Conservation (phyloP, 2,113 vertebrate species). For the Ondatra zibethicus region DNA sequence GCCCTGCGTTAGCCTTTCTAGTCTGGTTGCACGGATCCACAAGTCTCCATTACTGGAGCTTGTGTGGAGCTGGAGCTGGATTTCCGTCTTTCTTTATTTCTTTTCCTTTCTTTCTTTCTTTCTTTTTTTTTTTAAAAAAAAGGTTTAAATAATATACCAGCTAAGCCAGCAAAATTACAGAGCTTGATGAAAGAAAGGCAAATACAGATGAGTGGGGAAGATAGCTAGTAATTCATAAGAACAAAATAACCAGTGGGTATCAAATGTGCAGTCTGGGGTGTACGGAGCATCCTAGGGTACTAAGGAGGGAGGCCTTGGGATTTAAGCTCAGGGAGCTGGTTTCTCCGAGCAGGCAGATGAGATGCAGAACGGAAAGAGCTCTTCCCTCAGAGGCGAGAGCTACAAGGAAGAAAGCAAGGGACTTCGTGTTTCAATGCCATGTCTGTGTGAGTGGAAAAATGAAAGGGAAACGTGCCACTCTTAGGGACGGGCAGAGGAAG, state of each 20-base stretch:
- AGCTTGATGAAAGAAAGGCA: slow-evolving; percentile 12
- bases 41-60: not conserved
- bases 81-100: not conserved
- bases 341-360: not conserved
- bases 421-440: rapidly evolving
- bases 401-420: not conserved
- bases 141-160: not conserved
- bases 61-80: not conserved
- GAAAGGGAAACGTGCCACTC: rapidly evolving
- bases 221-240: not conserved
- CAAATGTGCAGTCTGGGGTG: not conserved
- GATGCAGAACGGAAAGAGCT: not conserved
- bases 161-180: slow-evolving; percentile 33
- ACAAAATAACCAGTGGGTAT: not conserved
- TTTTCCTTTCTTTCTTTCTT: not conserved
- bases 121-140: no score
- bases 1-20: not conserved
- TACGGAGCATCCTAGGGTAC: not conserved
- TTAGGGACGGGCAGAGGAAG: not conserved
- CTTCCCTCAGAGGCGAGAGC: not conserved
- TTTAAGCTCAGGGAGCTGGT: not conserved
- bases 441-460: no score
- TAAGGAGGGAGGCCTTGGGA: not conserved
- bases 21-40: not conserved
- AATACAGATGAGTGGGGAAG: not conserved